Percentiles rank a stretch among this genome's conserved stretches.
Conservation (phyloP, 1,140 invertebrate species). For the Eubasilissa regina region DNA sequence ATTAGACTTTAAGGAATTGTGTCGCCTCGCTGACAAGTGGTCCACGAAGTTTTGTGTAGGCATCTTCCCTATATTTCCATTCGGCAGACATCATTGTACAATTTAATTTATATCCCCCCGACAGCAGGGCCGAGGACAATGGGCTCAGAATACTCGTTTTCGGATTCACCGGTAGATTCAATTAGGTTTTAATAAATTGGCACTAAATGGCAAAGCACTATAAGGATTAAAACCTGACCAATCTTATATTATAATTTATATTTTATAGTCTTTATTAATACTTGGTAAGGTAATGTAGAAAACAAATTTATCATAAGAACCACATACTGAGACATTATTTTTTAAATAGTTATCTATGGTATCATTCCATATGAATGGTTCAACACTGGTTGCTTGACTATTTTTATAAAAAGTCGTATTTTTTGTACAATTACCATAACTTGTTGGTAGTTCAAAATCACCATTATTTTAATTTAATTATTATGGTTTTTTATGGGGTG, state of each 20-base stretch:
- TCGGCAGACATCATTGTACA: constrained; percentile 56
- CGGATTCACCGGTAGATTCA: constrained; percentile 55
- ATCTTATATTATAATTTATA: not conserved
- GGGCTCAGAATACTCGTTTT: constrained; percentile 56
- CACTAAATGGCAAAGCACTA: constrained; percentile 34
- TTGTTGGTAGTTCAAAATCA: no score
- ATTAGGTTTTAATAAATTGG: constrained; percentile 59
- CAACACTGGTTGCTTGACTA: no score
- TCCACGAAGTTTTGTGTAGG: constrained; percentile 33
- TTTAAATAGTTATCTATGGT: no score
- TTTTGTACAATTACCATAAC: no score
- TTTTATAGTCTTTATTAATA: no score
- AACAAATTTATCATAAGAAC: no score
- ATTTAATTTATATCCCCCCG: constrained; percentile 54
- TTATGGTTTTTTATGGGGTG: no score
- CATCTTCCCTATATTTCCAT: constrained; percentile 47
- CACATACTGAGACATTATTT: no score
- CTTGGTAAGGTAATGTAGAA: no score
- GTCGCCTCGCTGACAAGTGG: constrained; percentile 29
- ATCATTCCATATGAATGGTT: no score
- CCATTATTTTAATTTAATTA: no score
- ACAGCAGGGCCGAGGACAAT: constrained; percentile 28
- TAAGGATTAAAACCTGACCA: not conserved
- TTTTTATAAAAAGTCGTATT: no score
- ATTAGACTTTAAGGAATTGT: constrained; percentile 52